A percentile compares a stretch with the other conserved stretches of the same genome.
Conservation (phyloP, 1,140 invertebrate species). For the Caenorhabditis brenneri region DNA sequence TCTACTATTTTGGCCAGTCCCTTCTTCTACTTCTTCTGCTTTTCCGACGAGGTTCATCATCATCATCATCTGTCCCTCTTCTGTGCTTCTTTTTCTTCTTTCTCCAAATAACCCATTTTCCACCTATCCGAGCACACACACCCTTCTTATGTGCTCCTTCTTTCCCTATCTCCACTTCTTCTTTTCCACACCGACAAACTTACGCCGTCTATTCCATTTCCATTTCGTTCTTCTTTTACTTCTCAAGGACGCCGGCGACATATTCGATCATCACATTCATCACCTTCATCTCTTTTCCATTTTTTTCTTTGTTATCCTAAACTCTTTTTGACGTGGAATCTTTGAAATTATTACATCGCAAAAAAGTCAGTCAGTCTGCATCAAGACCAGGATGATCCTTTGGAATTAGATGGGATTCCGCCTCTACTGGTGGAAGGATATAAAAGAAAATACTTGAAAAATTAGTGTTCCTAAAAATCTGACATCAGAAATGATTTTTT, state of each 20-base stretch:
- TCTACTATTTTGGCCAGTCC: constrained; percentile 23
- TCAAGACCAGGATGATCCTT: not conserved
- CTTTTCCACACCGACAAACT: not conserved
- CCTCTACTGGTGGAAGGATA: no score
- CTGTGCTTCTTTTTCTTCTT: not conserved
- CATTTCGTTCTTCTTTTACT: constrained; percentile 30
- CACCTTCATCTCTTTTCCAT: not conserved
- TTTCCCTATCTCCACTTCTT: not conserved
- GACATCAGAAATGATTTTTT: no score
- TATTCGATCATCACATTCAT: constrained; percentile 21
- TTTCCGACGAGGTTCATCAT: constrained; percentile 29
- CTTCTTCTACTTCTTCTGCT: not conserved
- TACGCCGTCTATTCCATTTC: constrained; percentile 38
- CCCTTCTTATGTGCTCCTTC: not conserved
- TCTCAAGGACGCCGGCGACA: not conserved
- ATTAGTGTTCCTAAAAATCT: no score
- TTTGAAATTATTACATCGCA: not conserved
- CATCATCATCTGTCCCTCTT: constrained; percentile 1
- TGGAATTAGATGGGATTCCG: no score
- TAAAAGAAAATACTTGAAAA: no score
- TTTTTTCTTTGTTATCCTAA: not conserved
- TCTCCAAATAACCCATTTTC: constrained; percentile 42
- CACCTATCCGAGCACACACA: constrained; percentile 36
- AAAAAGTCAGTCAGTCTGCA: not conserved
- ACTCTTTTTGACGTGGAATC: no score